Evolutionary conservation across 2,113 vertebrate species (phyloP).

Genomic region (Morone saxatilis): DNA sequence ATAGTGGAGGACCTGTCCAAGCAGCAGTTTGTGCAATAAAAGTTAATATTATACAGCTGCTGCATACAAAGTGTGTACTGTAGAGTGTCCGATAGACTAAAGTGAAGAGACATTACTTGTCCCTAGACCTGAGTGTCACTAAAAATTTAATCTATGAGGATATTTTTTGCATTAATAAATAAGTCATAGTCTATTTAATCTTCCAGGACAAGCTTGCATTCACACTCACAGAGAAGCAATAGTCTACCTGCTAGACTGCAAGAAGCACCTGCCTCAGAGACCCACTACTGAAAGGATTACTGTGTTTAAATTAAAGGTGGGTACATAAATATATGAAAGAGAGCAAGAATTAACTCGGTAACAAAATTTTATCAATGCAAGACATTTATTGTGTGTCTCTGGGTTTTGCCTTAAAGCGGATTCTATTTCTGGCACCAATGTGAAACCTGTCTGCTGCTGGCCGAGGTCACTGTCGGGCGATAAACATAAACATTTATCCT

Average conservation of each 20-base stretch:
- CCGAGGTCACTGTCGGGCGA: slow-evolving; percentile 48
- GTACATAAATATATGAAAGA: background rate
- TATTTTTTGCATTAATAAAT: slow-evolving; percentile 76
- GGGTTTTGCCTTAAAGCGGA: background rate
- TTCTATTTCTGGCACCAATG: slow-evolving; percentile 49
- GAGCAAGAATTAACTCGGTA: too few relatives aligned
- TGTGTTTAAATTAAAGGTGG: background rate
- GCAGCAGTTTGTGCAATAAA: background rate
- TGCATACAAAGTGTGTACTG: background rate
- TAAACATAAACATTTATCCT: slow-evolving; percentile 1
- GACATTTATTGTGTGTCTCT: background rate
- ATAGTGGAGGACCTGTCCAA: background rate
- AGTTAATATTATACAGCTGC: background rate
- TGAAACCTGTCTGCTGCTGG: slow-evolving; percentile 16
- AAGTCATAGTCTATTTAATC: slow-evolving; percentile 72
- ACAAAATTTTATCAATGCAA: too few relatives aligned
- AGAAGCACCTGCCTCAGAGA: slow-evolving; percentile 12
- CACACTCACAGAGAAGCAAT: slow-evolving; percentile 16
- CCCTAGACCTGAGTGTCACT: slow-evolving; percentile 40
- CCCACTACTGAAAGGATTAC: slow-evolving; percentile 1
- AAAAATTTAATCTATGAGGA: slow-evolving; percentile 58
- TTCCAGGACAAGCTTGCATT: slow-evolving; percentile 38
- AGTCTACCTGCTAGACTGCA: slow-evolving; percentile 32
- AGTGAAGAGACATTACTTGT: slow-evolving; percentile 14
- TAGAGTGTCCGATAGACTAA: background rate